phyloP scores from a whole-genome alignment of 2,797 vertebrate genomes.

The Discoglossus pictus region DNA sequence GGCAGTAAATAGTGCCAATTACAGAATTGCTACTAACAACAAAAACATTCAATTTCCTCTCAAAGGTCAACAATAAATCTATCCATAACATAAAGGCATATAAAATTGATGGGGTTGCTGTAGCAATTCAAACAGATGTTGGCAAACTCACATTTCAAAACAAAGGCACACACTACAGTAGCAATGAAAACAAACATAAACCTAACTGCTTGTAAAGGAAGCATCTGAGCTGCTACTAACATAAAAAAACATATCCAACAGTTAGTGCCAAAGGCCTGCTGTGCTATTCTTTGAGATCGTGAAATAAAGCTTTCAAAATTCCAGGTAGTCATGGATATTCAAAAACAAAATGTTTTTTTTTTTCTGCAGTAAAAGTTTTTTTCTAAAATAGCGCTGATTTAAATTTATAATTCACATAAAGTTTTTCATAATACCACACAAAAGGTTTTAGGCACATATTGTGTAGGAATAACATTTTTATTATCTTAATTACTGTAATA shows the following conservation, averaged over 20 bases:
- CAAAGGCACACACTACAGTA: constrained; percentile 61
- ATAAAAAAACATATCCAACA: constrained; percentile 31
- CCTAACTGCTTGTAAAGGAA: constrained; percentile 48
- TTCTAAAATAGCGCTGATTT: no score
- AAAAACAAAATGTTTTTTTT: constrained; percentile 6
- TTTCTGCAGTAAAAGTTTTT: no score
- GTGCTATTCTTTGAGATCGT: background rate
- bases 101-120: constrained; percentile 69
- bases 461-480: no score
- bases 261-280: constrained; percentile 16
- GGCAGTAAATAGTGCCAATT: constrained; percentile 67
- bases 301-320: background rate
- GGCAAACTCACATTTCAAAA: constrained; percentile 69
- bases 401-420: no score
- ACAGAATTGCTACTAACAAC: constrained; percentile 65
- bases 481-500: no score
- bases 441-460: no score
- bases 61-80: constrained; percentile 75
- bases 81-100: constrained; percentile 64
- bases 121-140: constrained; percentile 70
- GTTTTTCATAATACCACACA: no score
- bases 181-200: constrained; percentile 61
- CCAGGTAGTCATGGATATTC: constrained; percentile 9
- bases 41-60: constrained; percentile 68
- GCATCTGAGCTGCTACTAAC: constrained; percentile 34